These are phyloP conservation scores for Athalia circularis DNA, from an alignment of 2,888 invertebrate species.

Conservation along the genomic window DNA sequence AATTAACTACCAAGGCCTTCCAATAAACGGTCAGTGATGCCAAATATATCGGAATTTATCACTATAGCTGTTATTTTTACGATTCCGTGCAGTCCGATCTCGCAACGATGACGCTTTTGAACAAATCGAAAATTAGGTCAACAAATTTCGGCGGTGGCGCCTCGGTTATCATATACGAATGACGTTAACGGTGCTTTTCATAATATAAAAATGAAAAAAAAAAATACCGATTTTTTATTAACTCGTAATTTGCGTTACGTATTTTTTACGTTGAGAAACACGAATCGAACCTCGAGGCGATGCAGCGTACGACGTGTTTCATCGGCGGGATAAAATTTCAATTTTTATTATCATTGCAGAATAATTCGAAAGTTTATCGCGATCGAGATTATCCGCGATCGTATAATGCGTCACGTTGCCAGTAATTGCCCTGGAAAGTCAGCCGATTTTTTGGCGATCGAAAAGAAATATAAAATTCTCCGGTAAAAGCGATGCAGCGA, in stretches of 20 bases:
- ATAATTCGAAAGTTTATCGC: constrained; percentile 2
- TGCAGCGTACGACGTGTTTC: not conserved
- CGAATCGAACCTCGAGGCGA: not conserved
- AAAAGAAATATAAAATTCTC: too few species aligned
- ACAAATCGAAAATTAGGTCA: constrained; percentile 37
- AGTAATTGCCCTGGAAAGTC: too few species aligned
- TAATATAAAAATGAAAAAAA: not conserved
- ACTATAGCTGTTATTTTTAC: constrained; percentile 32
- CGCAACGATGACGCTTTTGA: constrained; percentile 34
- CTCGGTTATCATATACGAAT: constrained; percentile 11
- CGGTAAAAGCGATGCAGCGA: not conserved
- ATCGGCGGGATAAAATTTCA: not conserved
- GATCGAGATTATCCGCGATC: not conserved
- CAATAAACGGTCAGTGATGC: constrained; percentile 34
- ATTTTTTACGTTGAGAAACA: too few species aligned
- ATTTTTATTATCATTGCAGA: not conserved
- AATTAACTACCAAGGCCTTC: constrained; percentile 41
- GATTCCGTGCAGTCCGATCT: constrained; percentile 30
- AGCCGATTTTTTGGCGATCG: too few species aligned
- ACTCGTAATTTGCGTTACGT: too few species aligned
- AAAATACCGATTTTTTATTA: not conserved
- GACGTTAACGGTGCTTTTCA: constrained; percentile 33
- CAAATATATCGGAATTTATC: constrained; percentile 45
- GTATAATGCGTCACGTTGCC: not conserved
- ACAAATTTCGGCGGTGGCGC: constrained; percentile 1